phyloP scores from a whole-genome alignment of 2,797 vertebrate genomes.

The Tolypeutes matacus region DNA sequence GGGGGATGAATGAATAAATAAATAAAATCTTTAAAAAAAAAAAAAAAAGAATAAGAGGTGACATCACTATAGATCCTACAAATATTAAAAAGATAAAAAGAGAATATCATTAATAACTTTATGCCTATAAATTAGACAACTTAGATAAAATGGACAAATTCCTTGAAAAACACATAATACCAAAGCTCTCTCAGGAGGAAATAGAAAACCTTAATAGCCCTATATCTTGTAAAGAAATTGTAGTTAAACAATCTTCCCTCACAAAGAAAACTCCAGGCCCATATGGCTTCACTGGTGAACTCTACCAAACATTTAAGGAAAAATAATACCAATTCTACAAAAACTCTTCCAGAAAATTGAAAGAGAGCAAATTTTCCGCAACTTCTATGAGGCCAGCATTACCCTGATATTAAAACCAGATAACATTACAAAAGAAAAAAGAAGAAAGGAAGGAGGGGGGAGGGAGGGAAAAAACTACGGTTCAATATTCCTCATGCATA shows the following conservation, averaged over 20 bases:
- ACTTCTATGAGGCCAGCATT: neutral
- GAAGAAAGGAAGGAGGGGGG: neutral
- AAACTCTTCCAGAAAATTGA: neutral
- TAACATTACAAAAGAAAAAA: too few species aligned
- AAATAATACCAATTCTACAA: neutral
- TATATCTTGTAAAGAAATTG: neutral
- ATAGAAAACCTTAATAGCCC: neutral
- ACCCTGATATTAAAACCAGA: neutral
- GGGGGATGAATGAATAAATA: too few species aligned
- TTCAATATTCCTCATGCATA: neutral
- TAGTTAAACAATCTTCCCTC: neutral
- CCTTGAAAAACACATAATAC: neutral
- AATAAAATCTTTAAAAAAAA: too few species aligned
- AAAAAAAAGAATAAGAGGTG: too few species aligned
- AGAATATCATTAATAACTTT: neutral
- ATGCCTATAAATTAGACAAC: neutral
- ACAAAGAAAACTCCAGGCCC: neutral
- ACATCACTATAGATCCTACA: neutral
- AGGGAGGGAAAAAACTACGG: neutral
- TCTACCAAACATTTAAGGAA: neutral
- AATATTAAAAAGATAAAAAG: neutral
- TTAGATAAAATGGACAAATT: neutral
- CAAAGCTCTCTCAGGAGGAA: neutral
- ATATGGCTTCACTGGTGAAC: neutral
- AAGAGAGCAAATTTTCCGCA: neutral